Percentiles rank a stretch among this genome's conserved stretches.
phyloP scores from a whole-genome alignment of 2,888 invertebrate genomes.

The Pycnomerus fuliginosus region DNA sequence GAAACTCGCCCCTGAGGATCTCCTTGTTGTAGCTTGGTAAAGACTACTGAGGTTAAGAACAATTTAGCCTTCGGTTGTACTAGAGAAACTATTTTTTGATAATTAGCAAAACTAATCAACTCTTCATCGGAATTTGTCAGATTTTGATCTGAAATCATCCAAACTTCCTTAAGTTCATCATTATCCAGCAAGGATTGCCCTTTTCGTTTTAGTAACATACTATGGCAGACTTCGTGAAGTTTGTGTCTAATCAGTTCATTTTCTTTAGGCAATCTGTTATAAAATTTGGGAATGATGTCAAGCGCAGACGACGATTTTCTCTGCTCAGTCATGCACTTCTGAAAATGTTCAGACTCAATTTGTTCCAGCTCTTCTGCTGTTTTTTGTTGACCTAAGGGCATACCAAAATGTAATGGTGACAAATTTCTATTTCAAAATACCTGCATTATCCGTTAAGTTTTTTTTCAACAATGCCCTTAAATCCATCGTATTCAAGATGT shows the following conservation, averaged over 20 bases:
- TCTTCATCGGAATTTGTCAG: slow-evolving; percentile 79
- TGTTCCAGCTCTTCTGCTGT: slow-evolving; percentile 44
- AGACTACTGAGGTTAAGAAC: slow-evolving; percentile 84
- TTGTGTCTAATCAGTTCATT: slow-evolving; percentile 78
- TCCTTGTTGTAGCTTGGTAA: slow-evolving; percentile 82
- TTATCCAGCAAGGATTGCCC: slow-evolving; percentile 83
- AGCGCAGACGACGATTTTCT: slow-evolving; percentile 28
- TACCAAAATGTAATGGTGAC: too few species aligned
- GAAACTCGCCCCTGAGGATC: slow-evolving; percentile 86
- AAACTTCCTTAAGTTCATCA: slow-evolving; percentile 79
- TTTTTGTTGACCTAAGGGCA: too few species aligned
- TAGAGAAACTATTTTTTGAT: slow-evolving; percentile 72
- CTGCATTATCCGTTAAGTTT: too few species aligned
- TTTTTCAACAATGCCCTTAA: too few species aligned
- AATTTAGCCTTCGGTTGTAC: slow-evolving; percentile 61
- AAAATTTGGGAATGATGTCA: slow-evolving; percentile 72
- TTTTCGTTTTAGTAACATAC: slow-evolving; percentile 81
- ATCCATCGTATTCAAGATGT: too few species aligned
- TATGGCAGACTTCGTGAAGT: slow-evolving; percentile 84
- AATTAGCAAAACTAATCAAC: slow-evolving; percentile 82
- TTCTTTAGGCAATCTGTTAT: slow-evolving; percentile 73
- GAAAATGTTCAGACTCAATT: slow-evolving; percentile 42
- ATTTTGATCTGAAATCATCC: slow-evolving; percentile 80
- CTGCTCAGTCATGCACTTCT: slow-evolving; percentile 39
- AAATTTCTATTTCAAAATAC: too few species aligned